Percentiles rank a stretch among this genome's conserved stretches.
phyloP scores from a whole-genome alignment of 2,797 vertebrate species.

The Channallabes apus region DNA sequence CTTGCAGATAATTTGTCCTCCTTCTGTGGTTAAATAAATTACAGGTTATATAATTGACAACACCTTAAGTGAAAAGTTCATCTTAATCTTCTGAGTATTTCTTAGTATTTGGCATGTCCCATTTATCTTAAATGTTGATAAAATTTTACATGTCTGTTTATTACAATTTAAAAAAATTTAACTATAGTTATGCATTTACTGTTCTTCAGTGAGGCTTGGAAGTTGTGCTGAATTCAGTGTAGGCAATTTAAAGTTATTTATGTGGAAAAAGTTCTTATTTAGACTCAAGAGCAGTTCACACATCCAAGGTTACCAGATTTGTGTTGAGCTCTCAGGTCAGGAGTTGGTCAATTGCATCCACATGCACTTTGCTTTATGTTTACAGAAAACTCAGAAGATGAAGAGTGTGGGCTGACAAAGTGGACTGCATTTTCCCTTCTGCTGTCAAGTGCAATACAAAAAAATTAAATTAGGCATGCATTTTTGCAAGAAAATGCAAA shows the following conservation, averaged over 20 bases:
- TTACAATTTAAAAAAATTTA: not conserved
- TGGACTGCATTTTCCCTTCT: not conserved
- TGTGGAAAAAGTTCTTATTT: not conserved
- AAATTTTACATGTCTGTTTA: not conserved
- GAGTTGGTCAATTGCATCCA: not conserved
- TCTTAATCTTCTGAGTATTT: not conserved
- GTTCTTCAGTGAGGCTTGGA: not conserved
- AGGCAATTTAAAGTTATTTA: not conserved
- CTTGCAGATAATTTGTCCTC: not conserved
- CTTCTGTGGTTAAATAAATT: not conserved
- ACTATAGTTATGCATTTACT: not conserved
- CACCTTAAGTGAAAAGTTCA: not conserved
- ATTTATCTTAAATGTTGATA: not conserved
- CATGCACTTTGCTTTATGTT: not conserved
- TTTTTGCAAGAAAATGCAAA: too few relatives aligned
- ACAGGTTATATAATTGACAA: not conserved
- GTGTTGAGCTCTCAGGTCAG: not conserved
- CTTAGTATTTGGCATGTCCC: not conserved
- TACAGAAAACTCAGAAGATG: not conserved
- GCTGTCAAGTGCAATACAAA: not conserved
- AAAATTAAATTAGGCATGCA: too few relatives aligned
- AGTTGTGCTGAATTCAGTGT: not conserved
- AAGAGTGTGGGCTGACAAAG: not conserved
- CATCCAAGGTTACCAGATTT: not conserved
- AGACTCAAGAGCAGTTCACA: conserved; percentile 8